Evolutionary conservation across 37 sponge, comb jelly and placozoan species (phyloP), one percentile per base, ranked within the genome.

Genomic region (Trichoplax adhaerens): DNA sequence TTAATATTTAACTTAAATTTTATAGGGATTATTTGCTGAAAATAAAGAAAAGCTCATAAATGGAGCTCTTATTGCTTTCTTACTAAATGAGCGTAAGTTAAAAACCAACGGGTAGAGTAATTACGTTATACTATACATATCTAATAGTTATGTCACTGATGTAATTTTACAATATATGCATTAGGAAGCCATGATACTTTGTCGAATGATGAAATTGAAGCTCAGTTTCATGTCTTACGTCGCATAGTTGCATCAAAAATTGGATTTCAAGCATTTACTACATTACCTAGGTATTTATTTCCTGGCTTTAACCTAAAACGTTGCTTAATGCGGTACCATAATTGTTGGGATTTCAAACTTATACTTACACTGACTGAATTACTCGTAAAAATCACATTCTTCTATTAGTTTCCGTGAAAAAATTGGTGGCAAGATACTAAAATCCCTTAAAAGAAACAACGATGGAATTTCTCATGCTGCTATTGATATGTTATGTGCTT

Each of bases 31-130:
- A 54, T 97, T 97, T 78, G 78, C 87, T 47, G 99, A 97, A 81
- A 97, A 97, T 78, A 97, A 97, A 74, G 99, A 97, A 85, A 83
- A 83, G 71, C 85, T 97, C 51, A 97, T 97, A 69, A 83, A 81
- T 49, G 76, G 64, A 5, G 84, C 93, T 0, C 83, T 97, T 57
- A 68, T 56, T 2, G 71, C 94, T 7, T 83, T 94, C 4, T 76
- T 95, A 2, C 7, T 72, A 53, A 83, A 79, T 57, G 96, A 90
- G 74, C 82, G 83, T 83, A 50, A n/a, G 65, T 60, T 48, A 49
- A 57, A 67, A 71, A 7, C 5, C 12, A 71, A 59, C n/a, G 12
- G 8, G 12, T 12, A 60, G 62, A 60, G 12, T 12, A 12, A 12
- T 12, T 12, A 60, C 12, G 12, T 60, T 8, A 60, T 12, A 60